These are phyloP conservation scores for Anthophora plumipes DNA, from an alignment of 2,888 invertebrate genomes.

Conservation along the genomic window DNA sequence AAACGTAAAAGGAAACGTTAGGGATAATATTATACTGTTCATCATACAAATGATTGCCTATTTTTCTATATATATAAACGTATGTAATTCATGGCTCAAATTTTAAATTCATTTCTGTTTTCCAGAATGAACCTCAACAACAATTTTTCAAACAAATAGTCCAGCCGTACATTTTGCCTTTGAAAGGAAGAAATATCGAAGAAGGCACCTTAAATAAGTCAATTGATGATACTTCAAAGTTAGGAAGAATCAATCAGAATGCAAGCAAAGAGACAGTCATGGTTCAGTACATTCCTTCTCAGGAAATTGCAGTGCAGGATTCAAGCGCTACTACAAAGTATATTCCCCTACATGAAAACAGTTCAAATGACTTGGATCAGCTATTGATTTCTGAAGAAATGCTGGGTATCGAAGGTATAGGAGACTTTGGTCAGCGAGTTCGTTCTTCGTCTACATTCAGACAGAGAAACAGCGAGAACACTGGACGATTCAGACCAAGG, in stretches of 20 bases:
- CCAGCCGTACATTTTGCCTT: conserved; percentile 36
- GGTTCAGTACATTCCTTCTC: conserved; percentile 30
- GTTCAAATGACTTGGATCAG: conserved; percentile 8
- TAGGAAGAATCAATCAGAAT: conserved; percentile 20
- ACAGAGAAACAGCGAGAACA: background rate
- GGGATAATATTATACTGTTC: conserved; percentile 2
- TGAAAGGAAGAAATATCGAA: background rate
- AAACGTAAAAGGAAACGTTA: conserved; percentile 22
- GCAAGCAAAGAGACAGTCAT: conserved; percentile 13
- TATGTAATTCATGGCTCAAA: too few species aligned
- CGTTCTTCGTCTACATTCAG: background rate
- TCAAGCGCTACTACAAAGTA: background rate
- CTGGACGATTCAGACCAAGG: background rate
- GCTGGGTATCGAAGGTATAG: conserved; percentile 16
- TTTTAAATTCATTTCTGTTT: background rate
- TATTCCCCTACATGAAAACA: conserved; percentile 1
- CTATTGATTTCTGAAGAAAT: background rate
- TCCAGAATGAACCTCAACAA: conserved; percentile 42
- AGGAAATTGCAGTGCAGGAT: conserved; percentile 15
- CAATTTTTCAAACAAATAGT: conserved; percentile 35
- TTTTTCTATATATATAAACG: background rate
- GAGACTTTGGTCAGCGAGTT: conserved; percentile 55
- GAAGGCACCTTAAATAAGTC: background rate
- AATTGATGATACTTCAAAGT: background rate
- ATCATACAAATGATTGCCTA: background rate